These are phyloP conservation scores for Cataglyphis altisquamis DNA, from an alignment of 2,888 invertebrate species.

Conservation along the genomic window DNA sequence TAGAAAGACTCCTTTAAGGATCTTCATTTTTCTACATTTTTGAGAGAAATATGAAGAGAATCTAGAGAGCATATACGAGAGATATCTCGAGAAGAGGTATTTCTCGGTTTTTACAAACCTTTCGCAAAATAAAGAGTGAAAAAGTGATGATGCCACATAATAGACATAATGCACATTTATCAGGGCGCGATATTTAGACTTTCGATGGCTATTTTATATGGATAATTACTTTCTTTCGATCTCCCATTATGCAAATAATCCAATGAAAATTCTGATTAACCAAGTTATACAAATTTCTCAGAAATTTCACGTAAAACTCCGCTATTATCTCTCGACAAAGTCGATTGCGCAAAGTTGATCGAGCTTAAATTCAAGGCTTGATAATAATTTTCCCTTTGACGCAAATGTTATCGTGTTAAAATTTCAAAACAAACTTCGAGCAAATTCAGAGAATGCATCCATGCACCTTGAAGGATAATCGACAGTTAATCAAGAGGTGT, in stretches of 20 bases:
- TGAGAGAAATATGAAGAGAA: neutral
- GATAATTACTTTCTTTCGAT: neutral
- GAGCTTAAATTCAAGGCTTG: neutral
- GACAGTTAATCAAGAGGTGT: slow-evolving; percentile 25
- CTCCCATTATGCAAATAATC: slow-evolving; percentile 19
- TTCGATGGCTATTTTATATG: neutral
- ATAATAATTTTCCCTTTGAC: neutral
- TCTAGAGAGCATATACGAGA: neutral
- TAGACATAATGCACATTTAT: slow-evolving; percentile 29
- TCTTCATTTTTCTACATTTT: slow-evolving; percentile 13
- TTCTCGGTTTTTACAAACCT: slow-evolving; percentile 10
- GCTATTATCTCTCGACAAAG: neutral
- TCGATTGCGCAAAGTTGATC: neutral
- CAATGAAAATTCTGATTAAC: slow-evolving; percentile 20
- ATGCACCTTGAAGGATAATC: neutral
- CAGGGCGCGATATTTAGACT: slow-evolving; percentile 10
- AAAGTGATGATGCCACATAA: slow-evolving; percentile 13
- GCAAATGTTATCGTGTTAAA: neutral
- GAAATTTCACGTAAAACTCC: neutral
- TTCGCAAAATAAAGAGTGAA: slow-evolving; percentile 27
- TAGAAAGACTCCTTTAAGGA: neutral
- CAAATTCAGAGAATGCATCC: neutral
- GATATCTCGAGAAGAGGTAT: neutral
- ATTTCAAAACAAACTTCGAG: neutral
- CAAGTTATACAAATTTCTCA: slow-evolving; percentile 15